phyloP scores from a whole-genome alignment of 2,113 vertebrate species.

The Holacanthus passer region DNA sequence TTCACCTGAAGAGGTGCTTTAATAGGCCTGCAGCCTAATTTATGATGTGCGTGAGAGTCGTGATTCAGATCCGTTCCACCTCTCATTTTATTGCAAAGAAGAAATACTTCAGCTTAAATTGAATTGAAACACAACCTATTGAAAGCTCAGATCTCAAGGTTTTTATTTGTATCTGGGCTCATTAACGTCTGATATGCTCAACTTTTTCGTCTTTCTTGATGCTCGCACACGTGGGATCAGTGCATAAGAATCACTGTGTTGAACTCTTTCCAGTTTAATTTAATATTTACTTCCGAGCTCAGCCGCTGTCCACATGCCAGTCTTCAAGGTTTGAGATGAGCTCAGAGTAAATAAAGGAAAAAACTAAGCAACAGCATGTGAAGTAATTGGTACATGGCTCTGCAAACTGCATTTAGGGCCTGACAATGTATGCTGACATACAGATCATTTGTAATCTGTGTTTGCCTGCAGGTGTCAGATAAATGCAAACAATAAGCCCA shows the following conservation, averaged over 20 bases:
- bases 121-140: not conserved
- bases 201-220: not conserved
- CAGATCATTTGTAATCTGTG: not conserved
- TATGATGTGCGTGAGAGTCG: not conserved
- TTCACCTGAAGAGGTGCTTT: not conserved
- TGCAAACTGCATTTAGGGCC: not conserved
- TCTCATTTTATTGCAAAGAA: not conserved
- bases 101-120: not conserved
- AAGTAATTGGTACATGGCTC: not conserved
- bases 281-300: not conserved
- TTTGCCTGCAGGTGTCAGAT: slow-evolving; percentile 35
- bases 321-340: not conserved
- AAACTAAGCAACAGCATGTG: not conserved
- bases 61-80: not conserved
- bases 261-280: not conserved
- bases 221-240: not conserved
- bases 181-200: not conserved
- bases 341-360: not conserved
- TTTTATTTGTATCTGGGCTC: not conserved
- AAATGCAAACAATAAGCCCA: not conserved
- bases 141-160: not conserved
- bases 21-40: not conserved
- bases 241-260: not conserved
- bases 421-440: not conserved
- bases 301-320: not conserved